Evolutionary conservation across 2,888 invertebrate species (phyloP).

Genomic region (Nowickia ferox): DNA sequence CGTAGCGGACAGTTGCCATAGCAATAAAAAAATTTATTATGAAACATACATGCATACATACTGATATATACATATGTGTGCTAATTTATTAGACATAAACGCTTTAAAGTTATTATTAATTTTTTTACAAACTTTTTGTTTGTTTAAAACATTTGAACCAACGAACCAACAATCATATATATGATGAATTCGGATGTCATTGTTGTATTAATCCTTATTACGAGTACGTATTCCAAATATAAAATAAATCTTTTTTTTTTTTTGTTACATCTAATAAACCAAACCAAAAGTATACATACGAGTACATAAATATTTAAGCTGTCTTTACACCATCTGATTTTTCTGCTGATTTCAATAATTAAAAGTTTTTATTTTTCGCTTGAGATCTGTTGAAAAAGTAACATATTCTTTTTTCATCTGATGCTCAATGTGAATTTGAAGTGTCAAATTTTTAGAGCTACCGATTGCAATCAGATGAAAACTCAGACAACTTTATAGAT

Average conservation of each 20-base stretch:
- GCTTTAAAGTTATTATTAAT: slow-evolving; percentile 16
- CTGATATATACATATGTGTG: background rate
- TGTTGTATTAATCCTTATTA: slow-evolving; percentile 18
- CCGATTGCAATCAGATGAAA: too few species aligned
- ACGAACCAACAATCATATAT: background rate
- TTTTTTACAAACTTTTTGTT: slow-evolving; percentile 15
- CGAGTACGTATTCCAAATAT: slow-evolving; percentile 53
- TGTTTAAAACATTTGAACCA: background rate
- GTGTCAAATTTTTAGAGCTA: too few species aligned
- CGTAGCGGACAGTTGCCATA: slow-evolving; percentile 33
- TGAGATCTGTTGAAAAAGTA: too few species aligned
- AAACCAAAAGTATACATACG: slow-evolving; percentile 3
- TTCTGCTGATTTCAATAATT: too few species aligned
- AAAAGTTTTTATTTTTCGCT: too few species aligned
- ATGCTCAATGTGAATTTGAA: too few species aligned
- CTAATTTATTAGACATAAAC: slow-evolving; percentile 37
- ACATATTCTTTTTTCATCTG: too few species aligned
- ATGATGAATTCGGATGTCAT: background rate
- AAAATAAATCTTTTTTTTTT: background rate
- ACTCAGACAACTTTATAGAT: too few species aligned
- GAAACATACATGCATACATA: background rate
- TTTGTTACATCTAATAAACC: background rate
- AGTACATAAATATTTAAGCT: background rate
- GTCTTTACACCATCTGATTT: background rate
- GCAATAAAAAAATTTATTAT: slow-evolving; percentile 25